Conservation (phyloP, 1,140 invertebrate genomes). For the Apis dorsata region DNA sequence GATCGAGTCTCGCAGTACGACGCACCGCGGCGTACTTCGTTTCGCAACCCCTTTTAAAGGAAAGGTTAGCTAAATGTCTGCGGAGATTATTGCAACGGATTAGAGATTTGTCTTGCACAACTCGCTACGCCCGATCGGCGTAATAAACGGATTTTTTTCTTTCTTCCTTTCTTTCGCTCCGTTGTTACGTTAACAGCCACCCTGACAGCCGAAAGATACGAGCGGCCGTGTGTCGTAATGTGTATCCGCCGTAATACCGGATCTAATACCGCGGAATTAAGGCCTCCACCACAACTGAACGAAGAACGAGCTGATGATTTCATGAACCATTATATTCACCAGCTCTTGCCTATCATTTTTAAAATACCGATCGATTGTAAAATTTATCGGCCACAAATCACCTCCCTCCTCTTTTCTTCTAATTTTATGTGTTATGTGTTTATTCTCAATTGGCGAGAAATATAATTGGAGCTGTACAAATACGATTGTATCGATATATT, state of each 20-base stretch:
- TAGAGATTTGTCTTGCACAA: constrained; percentile 50
- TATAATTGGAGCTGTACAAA: too few species aligned
- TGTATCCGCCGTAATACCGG: constrained; percentile 57
- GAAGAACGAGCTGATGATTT: background rate
- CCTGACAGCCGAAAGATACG: constrained; percentile 37
- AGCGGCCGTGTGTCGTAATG: constrained; percentile 47
- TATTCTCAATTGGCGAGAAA: too few species aligned
- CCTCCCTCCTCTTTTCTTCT: too few species aligned
- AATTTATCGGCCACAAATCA: too few species aligned
- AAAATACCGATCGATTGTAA: background rate
- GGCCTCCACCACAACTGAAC: constrained; percentile 23
- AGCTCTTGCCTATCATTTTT: too few species aligned
- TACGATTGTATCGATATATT: too few species aligned
- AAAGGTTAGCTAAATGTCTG: constrained; percentile 53
- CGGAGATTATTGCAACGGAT: constrained; percentile 46
- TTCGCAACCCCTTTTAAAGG: constrained; percentile 37
- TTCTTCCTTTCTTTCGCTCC: too few species aligned
- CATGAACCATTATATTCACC: too few species aligned
- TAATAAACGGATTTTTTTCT: constrained; percentile 47
- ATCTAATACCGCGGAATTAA: constrained; percentile 48
- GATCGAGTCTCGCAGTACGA: background rate
- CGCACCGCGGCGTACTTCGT: constrained; percentile 38
- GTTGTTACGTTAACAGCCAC: background rate
- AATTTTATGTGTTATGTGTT: too few species aligned
- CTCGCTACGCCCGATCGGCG: constrained; percentile 34